Conservation (phyloP, 2,797 vertebrate species). For the Myripristis murdjan region DNA sequence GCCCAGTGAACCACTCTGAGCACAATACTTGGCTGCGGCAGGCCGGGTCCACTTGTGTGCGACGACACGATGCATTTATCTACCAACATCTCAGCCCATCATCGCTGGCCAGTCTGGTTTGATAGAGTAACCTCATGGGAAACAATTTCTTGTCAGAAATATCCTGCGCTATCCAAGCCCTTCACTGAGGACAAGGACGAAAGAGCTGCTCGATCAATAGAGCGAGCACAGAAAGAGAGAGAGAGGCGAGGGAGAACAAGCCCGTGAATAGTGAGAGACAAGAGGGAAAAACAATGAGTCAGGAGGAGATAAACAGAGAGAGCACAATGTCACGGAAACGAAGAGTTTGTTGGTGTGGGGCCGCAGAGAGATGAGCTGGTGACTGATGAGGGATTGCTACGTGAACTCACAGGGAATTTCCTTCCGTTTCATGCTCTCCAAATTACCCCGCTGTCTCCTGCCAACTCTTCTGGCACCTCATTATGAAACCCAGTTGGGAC, state of each 20-base stretch:
- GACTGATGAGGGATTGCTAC: slow-evolving; percentile 43
- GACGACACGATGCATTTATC: slow-evolving; percentile 8
- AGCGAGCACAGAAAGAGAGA: slow-evolving; percentile 30
- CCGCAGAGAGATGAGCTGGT: slow-evolving; percentile 25
- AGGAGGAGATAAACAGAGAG: slow-evolving; percentile 23
- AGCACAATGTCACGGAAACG: slow-evolving; percentile 27
- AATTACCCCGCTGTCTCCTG: slow-evolving; percentile 65
- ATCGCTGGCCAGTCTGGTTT: slow-evolving; percentile 1
- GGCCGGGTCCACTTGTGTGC: slow-evolving; percentile 11
- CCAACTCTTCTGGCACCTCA: slow-evolving; percentile 74
- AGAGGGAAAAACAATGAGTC: slow-evolving; percentile 46
- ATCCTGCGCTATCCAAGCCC: slow-evolving; percentile 35
- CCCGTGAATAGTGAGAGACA: slow-evolving; percentile 18
- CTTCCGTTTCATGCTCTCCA: slow-evolving; percentile 65
- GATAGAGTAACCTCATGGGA: slow-evolving; percentile 46
- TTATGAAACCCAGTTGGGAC: slow-evolving; percentile 72
- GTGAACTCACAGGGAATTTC: slow-evolving; percentile 60
- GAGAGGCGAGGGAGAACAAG: slow-evolving; percentile 11
- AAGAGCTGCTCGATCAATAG: slow-evolving; percentile 52
- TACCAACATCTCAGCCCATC: slow-evolving; percentile 1
- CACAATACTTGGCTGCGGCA: neutral
- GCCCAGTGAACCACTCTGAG: neutral
- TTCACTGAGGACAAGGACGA: slow-evolving; percentile 45
- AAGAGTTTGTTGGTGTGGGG: slow-evolving; percentile 21
- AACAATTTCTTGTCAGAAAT: slow-evolving; percentile 51